Conservation (phyloP, 2,888 invertebrate genomes). For the Sericinus montela region DNA sequence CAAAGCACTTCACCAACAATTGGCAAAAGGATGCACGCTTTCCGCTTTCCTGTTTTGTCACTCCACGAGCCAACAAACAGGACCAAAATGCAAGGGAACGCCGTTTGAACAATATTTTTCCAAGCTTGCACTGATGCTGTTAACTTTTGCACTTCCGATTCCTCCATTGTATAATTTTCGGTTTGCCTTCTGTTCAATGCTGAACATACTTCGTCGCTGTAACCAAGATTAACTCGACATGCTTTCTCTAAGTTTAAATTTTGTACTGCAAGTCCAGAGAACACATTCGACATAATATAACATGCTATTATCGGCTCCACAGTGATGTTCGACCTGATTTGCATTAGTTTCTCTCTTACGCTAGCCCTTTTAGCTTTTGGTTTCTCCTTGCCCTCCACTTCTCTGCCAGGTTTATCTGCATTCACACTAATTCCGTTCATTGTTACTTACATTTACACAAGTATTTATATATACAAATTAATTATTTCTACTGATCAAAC, state of each 20-base stretch:
- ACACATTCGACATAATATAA: conserved; percentile 83
- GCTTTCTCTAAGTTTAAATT: conserved; percentile 92
- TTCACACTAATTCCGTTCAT: conserved; percentile 66
- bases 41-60: conserved; percentile 78
- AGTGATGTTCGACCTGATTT: conserved; percentile 80
- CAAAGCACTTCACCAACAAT: conserved; percentile 77
- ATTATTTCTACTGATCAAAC: conserved; percentile 3
- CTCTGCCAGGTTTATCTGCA: conserved; percentile 51
- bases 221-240: conserved; percentile 88
- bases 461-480: conserved; percentile 4
- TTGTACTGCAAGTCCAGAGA: conserved; percentile 88
- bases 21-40: conserved; percentile 79
- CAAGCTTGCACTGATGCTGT: conserved; percentile 78
- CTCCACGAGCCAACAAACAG: conserved; percentile 82
- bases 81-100: conserved; percentile 77
- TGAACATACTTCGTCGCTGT: conserved; percentile 85
- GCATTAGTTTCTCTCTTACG: conserved; percentile 64
- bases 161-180: conserved; percentile 82
- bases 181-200: conserved; percentile 87
- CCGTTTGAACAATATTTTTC: conserved; percentile 78
- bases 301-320: conserved; percentile 84
- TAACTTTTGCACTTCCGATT: conserved; percentile 81
- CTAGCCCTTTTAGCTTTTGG: conserved; percentile 48
- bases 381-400: conserved; percentile 45
- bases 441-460: conserved; percentile 34